Evolutionary conservation across 2,797 vertebrate species (phyloP), one percentile per base, ranked within the genome.

Genomic region (Stomatorhinus walkeri): DNA sequence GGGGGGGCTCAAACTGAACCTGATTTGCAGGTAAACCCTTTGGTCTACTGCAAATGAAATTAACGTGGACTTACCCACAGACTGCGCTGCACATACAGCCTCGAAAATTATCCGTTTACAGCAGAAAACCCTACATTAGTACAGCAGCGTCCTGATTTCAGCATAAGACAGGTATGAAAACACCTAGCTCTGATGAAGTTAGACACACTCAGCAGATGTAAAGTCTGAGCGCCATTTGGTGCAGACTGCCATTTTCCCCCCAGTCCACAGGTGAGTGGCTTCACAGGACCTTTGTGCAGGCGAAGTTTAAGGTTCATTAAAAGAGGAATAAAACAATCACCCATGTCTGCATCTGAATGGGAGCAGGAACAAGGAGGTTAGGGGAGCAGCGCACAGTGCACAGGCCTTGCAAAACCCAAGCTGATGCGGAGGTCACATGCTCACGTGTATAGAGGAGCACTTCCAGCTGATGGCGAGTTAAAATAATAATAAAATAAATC

Each of bases 401-500:
- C 2, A 14, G 14, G 2, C 36, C 19, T 46, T 79, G 72, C 16
- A 79, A 79, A 46, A 43, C 76, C 76, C 19, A 81, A 81, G 36
- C 19, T 46, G 19, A 81, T 19, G 40, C 2, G 8, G 76, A 32
- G 2, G 7, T 43, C 40, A 40, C 12, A 72, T 32, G 28, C 68
- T 32, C 19, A 79, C 7, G 1, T 2, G 40, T 46, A 43, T 46
- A 72, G 76, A 81, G 76, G 40, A 43, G 36, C 32, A 43, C 72
- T 79, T 48, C 22, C 81, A 84, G 46, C 81, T 84, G 9, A 89
- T 43, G 40, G 86, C 8, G 32, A 87, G 24, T 79, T 59, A 48
- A 56, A 89, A 32, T 54, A 36, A 72, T 72, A 72, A 72, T 68
- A 32, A 46, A 61, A 79, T 89, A 83, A 40, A 43, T 46, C 76